These are phyloP conservation scores for Dasysyrphus tricinctus DNA, from an alignment of 2,888 invertebrate species.

Conservation along the genomic window DNA sequence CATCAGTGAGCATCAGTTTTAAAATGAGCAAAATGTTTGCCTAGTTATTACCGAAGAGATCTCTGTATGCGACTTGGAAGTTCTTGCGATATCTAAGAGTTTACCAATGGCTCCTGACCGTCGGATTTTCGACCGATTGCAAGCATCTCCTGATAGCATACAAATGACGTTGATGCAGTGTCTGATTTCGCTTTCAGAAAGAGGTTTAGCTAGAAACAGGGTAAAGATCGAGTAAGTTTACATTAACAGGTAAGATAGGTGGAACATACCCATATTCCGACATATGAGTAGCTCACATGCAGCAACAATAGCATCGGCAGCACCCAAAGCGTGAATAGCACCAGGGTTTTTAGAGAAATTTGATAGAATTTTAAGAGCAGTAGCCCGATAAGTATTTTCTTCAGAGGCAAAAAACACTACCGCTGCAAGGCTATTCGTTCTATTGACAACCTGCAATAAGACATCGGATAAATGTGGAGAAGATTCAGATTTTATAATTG, in stretches of 20 bases:
- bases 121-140: slow-evolving; percentile 83
- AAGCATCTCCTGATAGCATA: slow-evolving; percentile 81
- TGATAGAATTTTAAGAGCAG: slow-evolving; percentile 81
- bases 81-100: slow-evolving; percentile 80
- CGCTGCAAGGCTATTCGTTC: slow-evolving; percentile 78
- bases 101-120: slow-evolving; percentile 81
- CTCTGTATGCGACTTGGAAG: slow-evolving; percentile 80
- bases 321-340: slow-evolving; percentile 80
- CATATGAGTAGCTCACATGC: slow-evolving; percentile 81
- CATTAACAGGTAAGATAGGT: background rate
- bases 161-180: slow-evolving; percentile 82
- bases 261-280: slow-evolving; percentile 77
- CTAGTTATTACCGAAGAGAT: slow-evolving; percentile 78
- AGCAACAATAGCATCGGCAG: slow-evolving; percentile 81
- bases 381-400: slow-evolving; percentile 80
- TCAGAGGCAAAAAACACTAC: slow-evolving; percentile 81
- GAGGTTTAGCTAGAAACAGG: slow-evolving; percentile 74
- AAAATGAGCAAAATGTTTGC: background rate
- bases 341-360: slow-evolving; percentile 81
- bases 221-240: no score
- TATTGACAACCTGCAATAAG: slow-evolving; percentile 35
- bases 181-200: slow-evolving; percentile 80
- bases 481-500: background rate
- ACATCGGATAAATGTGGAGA: background rate
- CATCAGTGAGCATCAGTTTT: background rate